Conservation (phyloP, 2,797 vertebrate genomes). For the Erethizon dorsatum region DNA sequence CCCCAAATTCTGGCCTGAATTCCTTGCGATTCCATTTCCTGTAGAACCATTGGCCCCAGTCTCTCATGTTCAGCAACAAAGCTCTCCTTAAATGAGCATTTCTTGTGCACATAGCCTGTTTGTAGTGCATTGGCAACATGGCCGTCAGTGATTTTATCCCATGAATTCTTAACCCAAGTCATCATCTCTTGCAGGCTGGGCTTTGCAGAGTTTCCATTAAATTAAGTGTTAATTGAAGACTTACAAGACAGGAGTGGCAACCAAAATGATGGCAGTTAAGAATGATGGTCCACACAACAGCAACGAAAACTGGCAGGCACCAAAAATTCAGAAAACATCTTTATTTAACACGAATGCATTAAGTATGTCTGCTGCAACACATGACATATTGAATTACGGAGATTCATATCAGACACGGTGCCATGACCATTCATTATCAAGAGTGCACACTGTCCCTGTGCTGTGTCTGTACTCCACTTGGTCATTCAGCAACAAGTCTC, state of each 20-base stretch:
- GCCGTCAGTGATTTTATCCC: not conserved
- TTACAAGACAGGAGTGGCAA: not conserved
- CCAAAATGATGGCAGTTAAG: not conserved
- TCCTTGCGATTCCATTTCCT: not conserved
- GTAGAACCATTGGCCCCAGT: not conserved
- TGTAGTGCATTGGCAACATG: no score
- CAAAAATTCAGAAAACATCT: not conserved
- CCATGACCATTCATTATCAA: not conserved
- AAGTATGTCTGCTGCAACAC: not conserved
- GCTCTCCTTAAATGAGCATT: not conserved
- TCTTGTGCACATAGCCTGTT: not conserved
- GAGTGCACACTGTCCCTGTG: not conserved
- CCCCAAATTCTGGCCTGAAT: not conserved
- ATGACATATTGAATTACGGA: not conserved
- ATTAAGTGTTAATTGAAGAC: not conserved
- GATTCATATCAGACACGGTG: not conserved
- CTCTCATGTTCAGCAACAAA: not conserved
- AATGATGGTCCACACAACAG: not conserved
- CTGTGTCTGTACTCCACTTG: not conserved
- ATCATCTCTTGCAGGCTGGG: not conserved
- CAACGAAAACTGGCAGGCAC: not conserved
- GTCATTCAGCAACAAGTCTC: not conserved
- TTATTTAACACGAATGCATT: not conserved
- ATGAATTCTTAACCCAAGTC: not conserved
- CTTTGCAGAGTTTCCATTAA: not conserved